Base-by-base conservation (phyloP, 2,888 invertebrate species). In the Orchesellides sinensis region DNA sequence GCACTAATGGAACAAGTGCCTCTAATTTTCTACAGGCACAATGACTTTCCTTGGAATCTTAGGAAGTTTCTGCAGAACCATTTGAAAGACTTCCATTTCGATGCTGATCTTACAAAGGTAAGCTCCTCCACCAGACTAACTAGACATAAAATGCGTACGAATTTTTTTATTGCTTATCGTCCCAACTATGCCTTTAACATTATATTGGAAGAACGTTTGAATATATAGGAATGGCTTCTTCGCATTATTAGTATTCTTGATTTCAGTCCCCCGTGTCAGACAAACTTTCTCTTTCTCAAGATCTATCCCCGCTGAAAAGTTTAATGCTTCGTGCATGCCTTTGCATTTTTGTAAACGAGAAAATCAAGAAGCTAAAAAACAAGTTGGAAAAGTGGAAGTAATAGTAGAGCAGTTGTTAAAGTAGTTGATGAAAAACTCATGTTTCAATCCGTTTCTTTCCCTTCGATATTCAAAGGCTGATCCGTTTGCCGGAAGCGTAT, bases 21-120 rank as follows among this genome's bases (percentile, higher is more conserved):
- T 56, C 14, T 23, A 5, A 56, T 3, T 23, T 65, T 40, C 52
- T 86, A 14, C 88, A 91, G 92, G 87, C 96, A 96, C 92, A 96
- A 96, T 91, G 96, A 96, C 90, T 92, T 96, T 86, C 96, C 96
- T 14, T 96, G 96, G 96, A 96, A 96, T 91, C 95, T 96, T 90
- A 92, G 96, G 87, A 96, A 96, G 91, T 96, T 96, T 91, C 92
- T 96, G 90, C 96, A 96, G 91, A 96, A 96, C 91, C 94, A 94
- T 90, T 93, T 96, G 88, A 94, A 95, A 59, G 77, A 77, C 77
- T 77, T 77, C 32, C 77, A 77, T 56, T 77, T 77, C 23, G 77
- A 77, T 77, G 77, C 68, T 56, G 77, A 77, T 77, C 77, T 77
- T 17, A 77, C 77, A 32, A 77, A 77, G 77, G 77, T 77, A 77